Evolutionary conservation across 2,888 invertebrate genomes (phyloP).

Genomic region (Dolichopus griseipennis): DNA sequence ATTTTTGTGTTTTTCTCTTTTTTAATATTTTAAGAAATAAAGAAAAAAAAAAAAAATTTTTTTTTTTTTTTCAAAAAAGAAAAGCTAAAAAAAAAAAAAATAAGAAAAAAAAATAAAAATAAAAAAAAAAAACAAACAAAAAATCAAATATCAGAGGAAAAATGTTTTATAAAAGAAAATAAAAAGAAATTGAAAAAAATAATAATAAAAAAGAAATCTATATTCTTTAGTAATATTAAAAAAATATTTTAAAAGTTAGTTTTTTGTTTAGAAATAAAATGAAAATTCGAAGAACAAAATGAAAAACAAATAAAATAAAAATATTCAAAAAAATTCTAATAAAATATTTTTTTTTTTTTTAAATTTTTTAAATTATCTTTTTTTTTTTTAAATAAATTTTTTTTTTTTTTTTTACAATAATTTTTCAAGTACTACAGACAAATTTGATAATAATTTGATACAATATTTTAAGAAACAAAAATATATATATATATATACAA

Average conservation of each 20-base stretch:
- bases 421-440: no score
- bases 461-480: no score
- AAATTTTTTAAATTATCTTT: no score
- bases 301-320: no score
- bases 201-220: slow-evolving; percentile 19
- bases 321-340: no score
- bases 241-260: slow-evolving; percentile 15
- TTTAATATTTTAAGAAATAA: background rate
- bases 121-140: slow-evolving; percentile 10
- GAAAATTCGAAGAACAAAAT: no score
- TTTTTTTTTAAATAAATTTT: no score
- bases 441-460: no score
- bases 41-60: slow-evolving; percentile 16
- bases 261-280: no score
- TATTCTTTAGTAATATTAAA: slow-evolving; percentile 20
- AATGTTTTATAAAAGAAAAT: slow-evolving; percentile 14
- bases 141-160: slow-evolving; percentile 14
- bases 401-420: no score
- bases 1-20: slow-evolving; percentile 3
- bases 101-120: slow-evolving; percentile 14
- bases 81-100: slow-evolving; percentile 14
- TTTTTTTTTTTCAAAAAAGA: slow-evolving; percentile 18
- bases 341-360: no score
- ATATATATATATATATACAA: no score
- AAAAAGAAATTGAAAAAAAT: slow-evolving; percentile 14